phyloP scores from a whole-genome alignment of 2,888 invertebrate genomes.

The Drosophila sordidula region DNA sequence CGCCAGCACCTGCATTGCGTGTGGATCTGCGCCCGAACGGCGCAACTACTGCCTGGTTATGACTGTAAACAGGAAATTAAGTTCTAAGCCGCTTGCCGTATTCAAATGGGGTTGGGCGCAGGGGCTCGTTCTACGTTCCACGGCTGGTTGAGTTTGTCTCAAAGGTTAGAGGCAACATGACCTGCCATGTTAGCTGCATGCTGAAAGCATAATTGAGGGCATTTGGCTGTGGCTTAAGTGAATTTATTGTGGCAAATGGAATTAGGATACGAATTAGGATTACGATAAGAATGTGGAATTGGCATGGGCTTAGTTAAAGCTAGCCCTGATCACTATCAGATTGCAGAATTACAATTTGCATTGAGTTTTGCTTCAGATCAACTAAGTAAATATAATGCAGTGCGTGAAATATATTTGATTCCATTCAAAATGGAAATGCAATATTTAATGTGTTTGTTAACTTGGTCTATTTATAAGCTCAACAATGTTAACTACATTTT shows the following conservation, averaged over 20 bases:
- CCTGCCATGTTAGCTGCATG: slow-evolving; percentile 47
- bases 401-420: too few species aligned
- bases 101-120: neutral
- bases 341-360: neutral
- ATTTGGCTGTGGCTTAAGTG: slow-evolving; percentile 58
- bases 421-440: too few species aligned
- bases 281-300: neutral
- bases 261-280: slow-evolving; percentile 21
- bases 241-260: slow-evolving; percentile 51
- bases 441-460: neutral
- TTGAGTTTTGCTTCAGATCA: too few species aligned
- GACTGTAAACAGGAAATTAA: slow-evolving; percentile 69
- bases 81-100: slow-evolving; percentile 53
- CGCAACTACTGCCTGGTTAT: slow-evolving; percentile 46
- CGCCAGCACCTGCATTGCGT: slow-evolving; percentile 24
- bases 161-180: slow-evolving; percentile 29
- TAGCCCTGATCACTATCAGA: neutral
- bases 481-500: neutral
- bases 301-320: neutral
- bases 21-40: slow-evolving; percentile 18
- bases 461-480: neutral
- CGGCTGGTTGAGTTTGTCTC: neutral
- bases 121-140: neutral
- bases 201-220: slow-evolving; percentile 65
- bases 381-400: too few species aligned